Conservation (phyloP, 2,797 vertebrate genomes). For the Netta rufina region DNA sequence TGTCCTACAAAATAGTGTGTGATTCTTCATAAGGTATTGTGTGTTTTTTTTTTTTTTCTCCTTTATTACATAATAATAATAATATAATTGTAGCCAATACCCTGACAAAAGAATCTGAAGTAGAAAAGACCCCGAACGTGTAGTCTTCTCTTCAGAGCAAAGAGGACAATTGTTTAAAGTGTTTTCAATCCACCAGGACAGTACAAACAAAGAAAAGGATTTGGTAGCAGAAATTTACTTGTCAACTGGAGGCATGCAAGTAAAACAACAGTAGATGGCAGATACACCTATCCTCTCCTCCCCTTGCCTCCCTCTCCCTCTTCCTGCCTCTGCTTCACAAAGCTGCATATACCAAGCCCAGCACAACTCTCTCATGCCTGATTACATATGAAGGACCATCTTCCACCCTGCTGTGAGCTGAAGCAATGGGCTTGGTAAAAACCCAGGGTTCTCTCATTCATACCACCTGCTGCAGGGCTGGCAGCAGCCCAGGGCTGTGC, state of each 20-base stretch:
- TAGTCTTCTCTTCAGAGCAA: not conserved
- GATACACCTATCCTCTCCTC: not conserved
- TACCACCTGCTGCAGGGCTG: not conserved
- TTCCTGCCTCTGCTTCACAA: not conserved
- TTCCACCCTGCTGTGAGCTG: not conserved
- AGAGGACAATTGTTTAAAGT: not conserved
- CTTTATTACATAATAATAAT: not conserved
- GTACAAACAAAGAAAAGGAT: not conserved
- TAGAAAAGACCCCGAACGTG: not conserved
- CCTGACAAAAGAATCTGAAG: not conserved
- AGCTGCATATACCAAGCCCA: not conserved
- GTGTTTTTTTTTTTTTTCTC: not conserved
- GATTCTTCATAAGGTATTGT: not conserved
- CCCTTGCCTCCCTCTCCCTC: not conserved
- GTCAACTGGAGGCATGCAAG: not conserved
- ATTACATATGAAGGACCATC: not conserved
- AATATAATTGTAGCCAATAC: not conserved
- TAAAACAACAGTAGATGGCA: not conserved
- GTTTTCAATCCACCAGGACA: not conserved
- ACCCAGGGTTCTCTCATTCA: not conserved
- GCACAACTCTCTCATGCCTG: not conserved
- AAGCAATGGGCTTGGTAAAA: not conserved
- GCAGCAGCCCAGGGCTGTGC: not conserved
- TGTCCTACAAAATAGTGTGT: not conserved
- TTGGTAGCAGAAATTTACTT: not conserved